phyloP scores from a whole-genome alignment of 2,797 vertebrate genomes.

The Sebastes oblongus region DNA sequence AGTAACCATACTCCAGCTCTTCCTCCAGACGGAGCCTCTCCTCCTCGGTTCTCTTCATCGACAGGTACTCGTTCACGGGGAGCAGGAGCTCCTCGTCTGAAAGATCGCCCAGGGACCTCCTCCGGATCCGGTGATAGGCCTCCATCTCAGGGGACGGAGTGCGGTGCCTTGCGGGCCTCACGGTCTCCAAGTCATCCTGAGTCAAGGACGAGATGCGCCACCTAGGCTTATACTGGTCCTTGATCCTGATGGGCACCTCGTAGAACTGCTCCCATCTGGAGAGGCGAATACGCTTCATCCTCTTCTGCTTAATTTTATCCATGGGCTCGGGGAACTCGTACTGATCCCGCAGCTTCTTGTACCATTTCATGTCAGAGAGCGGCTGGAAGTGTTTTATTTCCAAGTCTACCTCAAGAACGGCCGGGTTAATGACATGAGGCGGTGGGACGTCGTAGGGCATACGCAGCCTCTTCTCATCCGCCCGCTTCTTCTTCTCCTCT shows the following conservation, averaged over 20 bases:
- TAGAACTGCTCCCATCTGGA: slow-evolving; percentile 99
- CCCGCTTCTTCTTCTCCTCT: slow-evolving; percentile 88
- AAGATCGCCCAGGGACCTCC: slow-evolving; percentile 93
- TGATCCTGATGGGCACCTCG: slow-evolving; percentile 93
- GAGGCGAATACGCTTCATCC: slow-evolving; percentile 96
- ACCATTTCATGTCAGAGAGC: slow-evolving; percentile 99
- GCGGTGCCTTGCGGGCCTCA: slow-evolving; percentile 92
- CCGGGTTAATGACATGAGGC: slow-evolving; percentile 84
- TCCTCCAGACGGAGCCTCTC: slow-evolving; percentile 95
- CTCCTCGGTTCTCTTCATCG: slow-evolving; percentile 96
- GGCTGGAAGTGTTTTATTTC: slow-evolving; percentile 95
- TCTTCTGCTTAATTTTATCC: slow-evolving; percentile 91
- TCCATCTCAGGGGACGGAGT: slow-evolving; percentile 91
- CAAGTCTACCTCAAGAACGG: slow-evolving; percentile 89
- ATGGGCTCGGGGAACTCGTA: slow-evolving; percentile 97
- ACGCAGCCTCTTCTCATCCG: slow-evolving; percentile 90
- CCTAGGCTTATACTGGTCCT: slow-evolving; percentile 95
- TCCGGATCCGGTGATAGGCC: slow-evolving; percentile 88
- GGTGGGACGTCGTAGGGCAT: slow-evolving; percentile 96
- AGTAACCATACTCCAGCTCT: slow-evolving; percentile 93
- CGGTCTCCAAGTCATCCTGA: slow-evolving; percentile 96
- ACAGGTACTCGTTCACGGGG: slow-evolving; percentile 93
- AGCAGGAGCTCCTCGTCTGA: slow-evolving; percentile 96
- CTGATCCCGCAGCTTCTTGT: slow-evolving; percentile 95
- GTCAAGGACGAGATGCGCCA: slow-evolving; percentile 91